Conservation (phyloP, 2,113 vertebrate species). For the Mormyrus lacerda region DNA sequence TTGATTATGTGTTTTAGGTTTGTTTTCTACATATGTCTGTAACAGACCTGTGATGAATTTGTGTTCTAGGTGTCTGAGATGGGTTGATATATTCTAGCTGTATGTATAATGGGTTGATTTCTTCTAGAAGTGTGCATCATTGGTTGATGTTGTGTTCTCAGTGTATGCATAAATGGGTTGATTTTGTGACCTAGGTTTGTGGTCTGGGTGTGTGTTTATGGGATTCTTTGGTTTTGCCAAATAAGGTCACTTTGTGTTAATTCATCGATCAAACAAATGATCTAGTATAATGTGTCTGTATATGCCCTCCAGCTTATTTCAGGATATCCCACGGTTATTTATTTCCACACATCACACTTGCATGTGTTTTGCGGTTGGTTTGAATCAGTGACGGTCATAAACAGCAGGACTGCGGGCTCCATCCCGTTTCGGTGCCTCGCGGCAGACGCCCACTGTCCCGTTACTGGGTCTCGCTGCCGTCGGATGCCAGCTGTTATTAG, state of each 20-base stretch:
- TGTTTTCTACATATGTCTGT: too few relatives aligned
- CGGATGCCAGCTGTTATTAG: slow-evolving; percentile 49
- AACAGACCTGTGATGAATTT: too few relatives aligned
- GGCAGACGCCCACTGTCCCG: neutral
- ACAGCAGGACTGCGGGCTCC: neutral
- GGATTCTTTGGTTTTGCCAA: neutral
- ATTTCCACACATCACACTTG: neutral
- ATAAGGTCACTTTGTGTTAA: neutral
- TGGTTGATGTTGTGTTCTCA: neutral
- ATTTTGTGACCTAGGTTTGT: neutral
- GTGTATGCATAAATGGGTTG: neutral
- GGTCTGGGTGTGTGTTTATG: neutral
- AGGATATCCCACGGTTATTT: neutral
- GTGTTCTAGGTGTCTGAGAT: neutral
- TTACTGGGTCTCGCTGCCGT: slow-evolving; percentile 36
- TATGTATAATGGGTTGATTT: neutral
- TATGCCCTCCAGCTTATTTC: neutral
- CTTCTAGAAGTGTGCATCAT: neutral
- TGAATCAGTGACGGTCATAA: neutral
- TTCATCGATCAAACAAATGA: neutral
- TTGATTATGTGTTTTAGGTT: neutral
- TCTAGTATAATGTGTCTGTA: neutral
- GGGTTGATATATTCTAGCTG: neutral
- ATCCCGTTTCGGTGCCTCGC: neutral
- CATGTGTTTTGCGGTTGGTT: neutral